Percentiles rank a stretch among this genome's conserved stretches.
Evolutionary conservation across 1,140 invertebrate species (phyloP).

Genomic region (Samia ricini): DNA sequence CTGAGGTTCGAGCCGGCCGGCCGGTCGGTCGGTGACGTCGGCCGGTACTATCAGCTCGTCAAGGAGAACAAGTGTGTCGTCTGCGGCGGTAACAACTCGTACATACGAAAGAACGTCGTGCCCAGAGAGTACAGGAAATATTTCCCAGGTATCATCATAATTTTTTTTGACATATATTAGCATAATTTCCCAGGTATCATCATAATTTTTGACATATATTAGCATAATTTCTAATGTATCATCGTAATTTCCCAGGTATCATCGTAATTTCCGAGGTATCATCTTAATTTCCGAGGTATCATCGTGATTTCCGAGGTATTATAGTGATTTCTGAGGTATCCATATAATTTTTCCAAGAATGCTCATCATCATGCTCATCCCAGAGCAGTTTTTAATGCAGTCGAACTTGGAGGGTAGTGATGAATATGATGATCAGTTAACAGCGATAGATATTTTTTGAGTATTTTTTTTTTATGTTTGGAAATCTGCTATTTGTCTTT

Average conservation of each 20-base stretch:
- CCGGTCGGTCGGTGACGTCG: constrained; percentile 83
- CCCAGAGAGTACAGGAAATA: constrained; percentile 91
- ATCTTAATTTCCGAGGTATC: too few species aligned
- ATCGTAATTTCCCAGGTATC: constrained; percentile 39
- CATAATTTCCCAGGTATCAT: constrained; percentile 85
- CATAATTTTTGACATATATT: constrained; percentile 36
- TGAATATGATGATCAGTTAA: too few species aligned
- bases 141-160: constrained; percentile 87
- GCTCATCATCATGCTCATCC: too few species aligned
- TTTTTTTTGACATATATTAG: constrained; percentile 26
- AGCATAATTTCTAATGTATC: constrained; percentile 83
- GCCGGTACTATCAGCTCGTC: constrained; percentile 84
- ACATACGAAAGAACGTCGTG: constrained; percentile 89
- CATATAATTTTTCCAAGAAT: too few species aligned
- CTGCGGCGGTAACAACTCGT: constrained; percentile 84
- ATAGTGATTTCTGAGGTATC: too few species aligned
- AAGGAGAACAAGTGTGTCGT: constrained; percentile 93
- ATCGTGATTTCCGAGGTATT: too few species aligned
- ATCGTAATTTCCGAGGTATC: too few species aligned
- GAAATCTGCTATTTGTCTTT: too few species aligned
- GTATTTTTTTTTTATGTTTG: too few species aligned
- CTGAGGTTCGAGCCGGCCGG: constrained; percentile 91
- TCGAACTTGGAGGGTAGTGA: too few species aligned
- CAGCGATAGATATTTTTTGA: too few species aligned
- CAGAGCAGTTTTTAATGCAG: too few species aligned